Percentiles rank a stretch among this genome's conserved stretches.
Conservation (phyloP, 2,797 vertebrate species). For the Darevskia mixta region DNA sequence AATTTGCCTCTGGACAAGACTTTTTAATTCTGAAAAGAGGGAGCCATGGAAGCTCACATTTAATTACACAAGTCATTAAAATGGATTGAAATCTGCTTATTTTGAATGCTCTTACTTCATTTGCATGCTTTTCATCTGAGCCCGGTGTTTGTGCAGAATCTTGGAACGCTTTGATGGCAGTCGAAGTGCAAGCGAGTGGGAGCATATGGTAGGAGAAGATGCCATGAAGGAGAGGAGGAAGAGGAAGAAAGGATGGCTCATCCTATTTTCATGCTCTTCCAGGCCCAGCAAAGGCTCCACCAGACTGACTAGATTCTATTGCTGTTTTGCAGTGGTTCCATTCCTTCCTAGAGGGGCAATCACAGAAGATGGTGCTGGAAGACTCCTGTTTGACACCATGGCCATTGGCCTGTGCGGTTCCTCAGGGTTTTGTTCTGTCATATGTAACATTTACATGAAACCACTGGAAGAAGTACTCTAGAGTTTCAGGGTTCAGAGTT, state of each 20-base stretch:
- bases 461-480: too few relatives aligned
- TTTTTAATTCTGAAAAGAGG: not conserved
- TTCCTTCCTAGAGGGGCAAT: too few relatives aligned
- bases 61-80: not conserved
- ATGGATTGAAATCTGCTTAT: not conserved
- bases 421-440: too few relatives aligned
- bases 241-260: not conserved
- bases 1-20: not conserved
- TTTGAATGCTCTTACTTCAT: conserved; percentile 5
- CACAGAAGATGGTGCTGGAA: too few relatives aligned
- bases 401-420: too few relatives aligned
- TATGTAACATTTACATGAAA: too few relatives aligned
- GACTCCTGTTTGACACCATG: too few relatives aligned
- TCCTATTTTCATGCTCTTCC: not conserved
- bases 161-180: not conserved
- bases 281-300: not conserved
- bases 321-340: too few relatives aligned
- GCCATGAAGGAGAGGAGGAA: not conserved
- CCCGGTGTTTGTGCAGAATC: not conserved
- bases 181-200: not conserved
- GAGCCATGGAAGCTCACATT: not conserved
- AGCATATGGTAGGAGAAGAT: conserved; percentile 9
- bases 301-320: too few relatives aligned
- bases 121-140: conserved; percentile 19
- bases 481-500: too few relatives aligned